These are phyloP conservation scores for Microcebus tavaratra DNA, from an alignment of 2,113 vertebrate genomes.

Conservation along the genomic window DNA sequence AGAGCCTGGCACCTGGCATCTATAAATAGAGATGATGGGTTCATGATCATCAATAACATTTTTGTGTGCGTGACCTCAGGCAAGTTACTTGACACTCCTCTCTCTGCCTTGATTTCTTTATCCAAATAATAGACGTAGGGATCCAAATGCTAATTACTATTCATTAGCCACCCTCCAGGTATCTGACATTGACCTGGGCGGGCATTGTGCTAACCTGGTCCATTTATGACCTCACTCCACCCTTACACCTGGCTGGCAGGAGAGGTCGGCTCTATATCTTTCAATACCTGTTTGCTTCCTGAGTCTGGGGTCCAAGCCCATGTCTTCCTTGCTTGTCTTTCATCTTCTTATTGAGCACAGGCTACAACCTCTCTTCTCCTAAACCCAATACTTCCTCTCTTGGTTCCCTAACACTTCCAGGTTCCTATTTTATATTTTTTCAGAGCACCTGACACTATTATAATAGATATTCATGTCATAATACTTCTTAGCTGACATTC, in stretches of 20 bases:
- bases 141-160: background rate
- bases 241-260: background rate
- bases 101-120: constrained; percentile 1
- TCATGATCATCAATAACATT: background rate
- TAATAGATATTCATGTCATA: background rate
- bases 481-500: background rate
- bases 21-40: background rate
- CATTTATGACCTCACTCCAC: background rate
- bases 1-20: background rate
- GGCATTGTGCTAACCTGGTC: background rate
- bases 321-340: background rate
- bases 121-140: background rate
- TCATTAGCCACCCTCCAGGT: background rate
- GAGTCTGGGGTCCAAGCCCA: accelerated
- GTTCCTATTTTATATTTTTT: background rate
- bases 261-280: background rate
- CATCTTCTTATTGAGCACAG: background rate
- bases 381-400: background rate
- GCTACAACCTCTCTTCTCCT: background rate
- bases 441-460: background rate
- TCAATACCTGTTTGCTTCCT: background rate
- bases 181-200: background rate
- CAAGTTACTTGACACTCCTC: background rate
- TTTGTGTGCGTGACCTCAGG: background rate
- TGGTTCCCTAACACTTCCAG: background rate